These are phyloP conservation scores for Varecia variegata DNA, from an alignment of 2,797 vertebrate species.

Conservation along the genomic window DNA sequence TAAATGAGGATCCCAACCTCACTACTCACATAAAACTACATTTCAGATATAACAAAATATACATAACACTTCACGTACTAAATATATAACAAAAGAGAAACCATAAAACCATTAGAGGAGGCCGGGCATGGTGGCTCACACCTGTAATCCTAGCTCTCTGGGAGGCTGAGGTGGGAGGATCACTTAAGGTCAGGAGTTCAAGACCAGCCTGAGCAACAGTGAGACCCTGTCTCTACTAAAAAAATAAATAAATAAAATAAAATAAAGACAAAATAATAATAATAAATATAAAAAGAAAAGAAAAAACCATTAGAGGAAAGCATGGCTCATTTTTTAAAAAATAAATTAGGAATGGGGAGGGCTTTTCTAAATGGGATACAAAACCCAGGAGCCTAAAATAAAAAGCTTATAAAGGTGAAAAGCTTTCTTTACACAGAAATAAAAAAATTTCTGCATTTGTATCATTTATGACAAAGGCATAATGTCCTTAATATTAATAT, in stretches of 20 bases:
- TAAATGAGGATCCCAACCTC: background rate
- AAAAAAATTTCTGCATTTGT: background rate
- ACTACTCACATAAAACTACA: background rate
- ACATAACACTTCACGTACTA: background rate
- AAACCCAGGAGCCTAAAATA: background rate
- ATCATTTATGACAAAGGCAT: background rate
- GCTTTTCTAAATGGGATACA: background rate
- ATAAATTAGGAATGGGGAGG: background rate
- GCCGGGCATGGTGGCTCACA: no score
- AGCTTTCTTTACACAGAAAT: background rate
- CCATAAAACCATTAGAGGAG: background rate
- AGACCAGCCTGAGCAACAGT: no score
- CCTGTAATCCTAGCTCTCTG: no score
- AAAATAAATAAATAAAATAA: no score
- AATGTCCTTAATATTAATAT: background rate
- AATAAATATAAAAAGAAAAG: no score
- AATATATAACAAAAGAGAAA: background rate
- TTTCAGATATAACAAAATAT: background rate
- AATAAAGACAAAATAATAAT: no score
- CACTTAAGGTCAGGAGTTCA: no score
- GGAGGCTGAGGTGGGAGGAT: no score
- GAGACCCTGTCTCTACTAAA: no score
- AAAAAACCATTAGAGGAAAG: background rate
- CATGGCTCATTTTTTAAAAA: background rate
- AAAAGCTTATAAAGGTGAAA: background rate